phyloP scores from a whole-genome alignment of 30 jellyfish, hydroid and myxozoan species.

The Calvadosia cruxmelitensis region DNA sequence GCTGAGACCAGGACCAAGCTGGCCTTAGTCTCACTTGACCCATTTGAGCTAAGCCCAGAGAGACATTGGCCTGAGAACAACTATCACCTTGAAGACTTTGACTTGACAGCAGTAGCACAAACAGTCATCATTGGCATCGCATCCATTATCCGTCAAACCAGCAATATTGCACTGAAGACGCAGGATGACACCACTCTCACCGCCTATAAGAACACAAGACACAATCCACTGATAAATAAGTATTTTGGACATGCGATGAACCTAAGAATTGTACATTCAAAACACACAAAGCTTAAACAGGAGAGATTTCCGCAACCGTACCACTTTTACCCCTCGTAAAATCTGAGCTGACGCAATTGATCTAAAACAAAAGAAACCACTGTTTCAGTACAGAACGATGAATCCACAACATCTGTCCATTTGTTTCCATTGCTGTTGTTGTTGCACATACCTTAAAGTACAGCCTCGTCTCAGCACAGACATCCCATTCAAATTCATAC shows the following conservation, averaged over 20 bases:
- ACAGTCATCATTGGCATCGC: constrained; percentile 1
- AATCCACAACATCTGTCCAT: neutral
- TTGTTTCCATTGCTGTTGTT: neutral
- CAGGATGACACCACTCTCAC: constrained; percentile 93
- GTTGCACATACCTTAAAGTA: constrained; percentile 35
- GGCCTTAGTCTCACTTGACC: too few relatives aligned
- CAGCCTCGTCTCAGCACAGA: constrained; percentile 49
- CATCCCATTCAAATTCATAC: constrained; percentile 66
- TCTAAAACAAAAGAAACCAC: constrained; percentile 22
- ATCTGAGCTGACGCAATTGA: constrained; percentile 88
- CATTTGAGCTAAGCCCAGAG: too few relatives aligned
- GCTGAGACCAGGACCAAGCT: too few relatives aligned
- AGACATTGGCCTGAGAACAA: too few relatives aligned
- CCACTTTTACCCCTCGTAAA: constrained; percentile 81
- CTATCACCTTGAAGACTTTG: constrained; percentile 74
- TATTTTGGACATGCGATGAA: too few relatives aligned
- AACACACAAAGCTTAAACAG: neutral
- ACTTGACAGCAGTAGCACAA: constrained; percentile 68
- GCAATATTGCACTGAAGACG: constrained; percentile 59
- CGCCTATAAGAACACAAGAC: constrained; percentile 3
- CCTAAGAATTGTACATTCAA: too few relatives aligned
- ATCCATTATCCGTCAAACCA: too few relatives aligned
- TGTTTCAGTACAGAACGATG: neutral
- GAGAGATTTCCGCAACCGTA: constrained; percentile 2
- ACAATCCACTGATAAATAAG: neutral